Conservation (phyloP, 2,797 vertebrate species). For the Alfaro cultratus region DNA sequence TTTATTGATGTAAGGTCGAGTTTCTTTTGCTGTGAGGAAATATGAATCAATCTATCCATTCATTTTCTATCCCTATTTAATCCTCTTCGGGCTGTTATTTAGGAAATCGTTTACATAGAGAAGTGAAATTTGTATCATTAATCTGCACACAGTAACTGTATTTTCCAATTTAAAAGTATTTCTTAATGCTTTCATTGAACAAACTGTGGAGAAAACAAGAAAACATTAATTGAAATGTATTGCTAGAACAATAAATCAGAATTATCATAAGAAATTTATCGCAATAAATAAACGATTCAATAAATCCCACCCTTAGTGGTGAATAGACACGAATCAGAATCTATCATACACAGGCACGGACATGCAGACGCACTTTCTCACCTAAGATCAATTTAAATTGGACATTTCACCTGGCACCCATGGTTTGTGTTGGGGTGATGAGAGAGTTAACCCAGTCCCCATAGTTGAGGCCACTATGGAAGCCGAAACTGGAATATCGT, state of each 20-base stretch:
- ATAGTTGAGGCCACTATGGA: not conserved
- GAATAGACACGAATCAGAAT: not conserved
- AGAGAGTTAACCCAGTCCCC: not conserved
- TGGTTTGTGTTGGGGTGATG: not conserved
- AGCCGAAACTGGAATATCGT: not conserved
- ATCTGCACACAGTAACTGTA: too few species aligned
- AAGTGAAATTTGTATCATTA: too few species aligned
- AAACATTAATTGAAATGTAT: too few species aligned
- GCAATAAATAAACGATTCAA: too few species aligned
- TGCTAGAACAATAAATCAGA: too few species aligned
- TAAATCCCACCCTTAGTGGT: not conserved
- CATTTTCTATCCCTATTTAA: not conserved
- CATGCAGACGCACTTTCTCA: not conserved
- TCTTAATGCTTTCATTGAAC: too few species aligned
- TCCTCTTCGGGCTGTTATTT: not conserved
- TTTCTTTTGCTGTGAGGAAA: not conserved
- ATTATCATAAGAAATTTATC: too few species aligned
- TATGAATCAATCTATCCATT: not conserved
- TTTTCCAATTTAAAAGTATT: too few species aligned
- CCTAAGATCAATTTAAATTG: not conserved
- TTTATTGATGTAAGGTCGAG: not conserved
- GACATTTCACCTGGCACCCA: not conserved
- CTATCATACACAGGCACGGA: not conserved
- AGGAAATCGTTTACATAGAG: too few species aligned
- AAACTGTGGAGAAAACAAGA: too few species aligned